Evolutionary conservation across 2,888 invertebrate species (phyloP).

Genomic region (Diadromus collaris): DNA sequence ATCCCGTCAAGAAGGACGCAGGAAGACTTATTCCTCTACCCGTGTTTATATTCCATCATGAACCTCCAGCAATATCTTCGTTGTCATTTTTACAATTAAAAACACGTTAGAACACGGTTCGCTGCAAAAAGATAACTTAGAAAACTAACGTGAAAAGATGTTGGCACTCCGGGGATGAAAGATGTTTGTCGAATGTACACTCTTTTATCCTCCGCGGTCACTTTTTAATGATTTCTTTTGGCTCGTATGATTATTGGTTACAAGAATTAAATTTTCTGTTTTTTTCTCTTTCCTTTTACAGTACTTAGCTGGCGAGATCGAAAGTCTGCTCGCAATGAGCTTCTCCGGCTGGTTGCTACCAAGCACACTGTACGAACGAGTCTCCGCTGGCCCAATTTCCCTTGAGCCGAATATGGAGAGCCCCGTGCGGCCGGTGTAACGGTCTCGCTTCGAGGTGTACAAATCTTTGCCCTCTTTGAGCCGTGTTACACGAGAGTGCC

Average conservation of each 20-base stretch:
- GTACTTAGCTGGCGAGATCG: slow-evolving; percentile 40
- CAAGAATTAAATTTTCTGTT: neutral
- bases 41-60: slow-evolving; percentile 4
- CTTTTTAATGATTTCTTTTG: no score
- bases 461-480: slow-evolving; percentile 40
- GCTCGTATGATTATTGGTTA: no score
- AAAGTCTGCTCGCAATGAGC: slow-evolving; percentile 38
- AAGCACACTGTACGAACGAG: slow-evolving; percentile 13
- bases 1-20: neutral
- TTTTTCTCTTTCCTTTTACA: slow-evolving; percentile 11
- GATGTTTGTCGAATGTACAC: no score
- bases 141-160: no score
- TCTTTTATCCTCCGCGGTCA: no score
- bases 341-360: slow-evolving; percentile 29
- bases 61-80: neutral
- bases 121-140: no score
- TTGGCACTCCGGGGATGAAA: no score
- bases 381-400: slow-evolving; percentile 56
- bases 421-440: slow-evolving; percentile 41
- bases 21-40: neutral
- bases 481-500: slow-evolving; percentile 13
- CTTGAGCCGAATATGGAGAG: slow-evolving; percentile 58
- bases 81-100: no score
- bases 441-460: slow-evolving; percentile 34
- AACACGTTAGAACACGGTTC: no score